Evolutionary conservation across 2,113 vertebrate genomes (phyloP).

Genomic region (Trichomycterus rosablanca): DNA sequence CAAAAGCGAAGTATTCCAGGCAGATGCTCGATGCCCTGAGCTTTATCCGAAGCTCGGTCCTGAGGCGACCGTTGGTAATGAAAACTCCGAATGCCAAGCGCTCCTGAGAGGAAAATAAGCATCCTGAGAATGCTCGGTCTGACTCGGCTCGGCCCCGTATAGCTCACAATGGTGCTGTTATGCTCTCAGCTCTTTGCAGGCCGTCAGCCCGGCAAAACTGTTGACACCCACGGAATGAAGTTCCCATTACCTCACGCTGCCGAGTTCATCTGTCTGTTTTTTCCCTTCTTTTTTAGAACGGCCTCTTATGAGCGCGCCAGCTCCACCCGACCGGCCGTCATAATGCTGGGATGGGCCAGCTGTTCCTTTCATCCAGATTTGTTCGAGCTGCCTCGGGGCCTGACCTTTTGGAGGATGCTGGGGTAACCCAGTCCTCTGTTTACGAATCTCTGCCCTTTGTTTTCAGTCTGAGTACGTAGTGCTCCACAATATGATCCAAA

Average conservation of each 20-base stretch:
- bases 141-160: slow-evolving; percentile 38
- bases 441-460: background rate
- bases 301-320: slow-evolving; percentile 41
- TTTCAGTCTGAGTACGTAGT: background rate
- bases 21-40: slow-evolving; percentile 51
- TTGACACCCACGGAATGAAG: slow-evolving; percentile 71
- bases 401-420: slow-evolving; percentile 13
- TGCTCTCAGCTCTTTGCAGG: slow-evolving; percentile 56
- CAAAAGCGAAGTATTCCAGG: slow-evolving; percentile 49
- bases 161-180: slow-evolving; percentile 70
- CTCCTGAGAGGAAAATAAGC: slow-evolving; percentile 22
- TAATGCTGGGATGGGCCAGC: slow-evolving; percentile 53
- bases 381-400: slow-evolving; percentile 10
- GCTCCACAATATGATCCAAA: slow-evolving; percentile 9
- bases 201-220: slow-evolving; percentile 66
- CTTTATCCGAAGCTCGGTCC: slow-evolving; percentile 62
- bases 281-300: slow-evolving; percentile 25
- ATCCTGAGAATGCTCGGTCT: slow-evolving; percentile 24
- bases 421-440: slow-evolving; percentile 24
- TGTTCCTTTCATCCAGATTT: slow-evolving; percentile 26
- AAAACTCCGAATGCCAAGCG: slow-evolving; percentile 55
- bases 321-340: slow-evolving; percentile 60
- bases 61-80: slow-evolving; percentile 63
- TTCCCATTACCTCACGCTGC: slow-evolving; percentile 71
- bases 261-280: slow-evolving; percentile 56